Evolutionary conservation across 2,888 invertebrate genomes (phyloP), one percentile per base, ranked within the genome.

Genomic region (Odontocerum albicorne): DNA sequence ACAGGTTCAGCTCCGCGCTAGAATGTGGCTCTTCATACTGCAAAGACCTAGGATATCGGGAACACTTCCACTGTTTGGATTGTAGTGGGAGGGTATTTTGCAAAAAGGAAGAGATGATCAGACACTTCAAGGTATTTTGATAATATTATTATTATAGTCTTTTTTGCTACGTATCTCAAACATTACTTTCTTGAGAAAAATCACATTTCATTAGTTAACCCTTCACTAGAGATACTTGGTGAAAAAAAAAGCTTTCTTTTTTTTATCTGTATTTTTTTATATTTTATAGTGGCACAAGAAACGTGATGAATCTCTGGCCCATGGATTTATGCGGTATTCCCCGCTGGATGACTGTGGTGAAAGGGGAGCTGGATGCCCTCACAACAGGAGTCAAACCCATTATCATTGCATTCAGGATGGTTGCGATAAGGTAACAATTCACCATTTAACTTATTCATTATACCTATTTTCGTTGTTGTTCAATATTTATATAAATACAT

Each of bases 51-150:
- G 91, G 90, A 62, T 93, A 93, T 74, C 71, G 95, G 65, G 97
- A 97, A 70, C 97, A 97, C 71, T 97, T 96, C 74, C 97, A 97
- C 72, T 95, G 94, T 74, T 80, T 82, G 71, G 82, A 83, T 62
- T 84, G 84, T 64, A 78, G 80, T 13, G 82, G 85, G 56, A 82
- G 92, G 66, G 93, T 96, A n/a, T 92, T 98, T 69, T 89, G 94
- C 66, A 96, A 97, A 75, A 96, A 97, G 70, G 98, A 98, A 72
- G 97, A 98, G 71, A 97, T 98, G 90, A 96, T 97, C 62, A 85
- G 97, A 35, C 97, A 98, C 73, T 94, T 96, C 69, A 98, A 79
- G 72, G 78, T 78, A 54, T n/a, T 22, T n/a, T n/a, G n/a, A n/a
- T n/a, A n/a, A n/a, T n/a, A n/a, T n/a, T n/a, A n/a, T n/a, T n/a